Base-by-base conservation (phyloP, 2,113 vertebrate genomes). In the Lepisosteus oculatus region DNA sequence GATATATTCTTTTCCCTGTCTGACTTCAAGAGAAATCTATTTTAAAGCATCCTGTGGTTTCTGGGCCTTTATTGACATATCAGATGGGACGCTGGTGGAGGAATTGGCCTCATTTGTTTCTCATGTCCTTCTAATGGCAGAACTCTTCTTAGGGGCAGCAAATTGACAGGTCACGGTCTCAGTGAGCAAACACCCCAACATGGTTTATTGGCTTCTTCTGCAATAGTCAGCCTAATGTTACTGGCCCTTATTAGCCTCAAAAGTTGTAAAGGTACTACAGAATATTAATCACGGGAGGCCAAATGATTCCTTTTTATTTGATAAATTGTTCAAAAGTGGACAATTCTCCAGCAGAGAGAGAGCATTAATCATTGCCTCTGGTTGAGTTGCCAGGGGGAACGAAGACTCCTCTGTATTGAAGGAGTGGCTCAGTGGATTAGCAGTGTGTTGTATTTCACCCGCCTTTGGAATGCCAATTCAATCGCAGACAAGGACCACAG, bases 91-190 rank as follows among this genome's bases (percentile, higher is more conserved):
- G 85, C 86, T 86, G 87, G 86, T 78, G 85, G 85, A 85, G 85
- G 92, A 93, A 95, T 87, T 89, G 90, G 87, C 84, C 89, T 91
- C 88, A 83, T 92, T 93, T 89, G 89, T 94, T 93, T 91, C 85
- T 89, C 85, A 72, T 84, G 85, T 86, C 87, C 81, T 88, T 82
- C 82, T 91, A 89, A 92, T 90, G 87, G 85, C 88, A 92, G 85
- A 82, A 81, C 74, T 76, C 69, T 69, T 91, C 86, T 87, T 83
- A 83, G 84, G 84, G 89, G 84, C 88, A 81, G 81, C 80, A 81
- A 89, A 92, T 90, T 86, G 90, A 87, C 87, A 85, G 72, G 75
- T 74, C 83, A 68, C 63, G 70, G 86, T 82, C 83, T 83, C 83
- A 77, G 85, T 86, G 85, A 93, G 78, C 82, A 85, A 87, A 84